These are phyloP conservation scores for Cranoglanis bouderius DNA, from an alignment of 2,113 vertebrate genomes.

Conservation along the genomic window DNA sequence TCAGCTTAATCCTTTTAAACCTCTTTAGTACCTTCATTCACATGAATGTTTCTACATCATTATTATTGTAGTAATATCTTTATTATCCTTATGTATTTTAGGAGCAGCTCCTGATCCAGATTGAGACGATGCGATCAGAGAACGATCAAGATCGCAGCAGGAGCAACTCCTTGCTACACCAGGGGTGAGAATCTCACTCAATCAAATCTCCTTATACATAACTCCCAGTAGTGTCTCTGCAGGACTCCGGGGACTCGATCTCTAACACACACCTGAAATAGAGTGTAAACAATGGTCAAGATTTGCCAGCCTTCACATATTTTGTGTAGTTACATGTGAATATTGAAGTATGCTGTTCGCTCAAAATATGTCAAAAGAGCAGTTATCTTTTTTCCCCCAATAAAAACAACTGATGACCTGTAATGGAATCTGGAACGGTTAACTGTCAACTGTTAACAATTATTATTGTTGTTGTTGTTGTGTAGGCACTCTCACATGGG, in stretches of 20 bases:
- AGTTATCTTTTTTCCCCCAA: too few species aligned
- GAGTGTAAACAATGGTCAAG: not conserved
- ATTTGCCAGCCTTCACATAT: not conserved
- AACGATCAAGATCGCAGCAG: constrained; percentile 83
- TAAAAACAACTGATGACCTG: too few species aligned
- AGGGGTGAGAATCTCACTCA: constrained; percentile 74
- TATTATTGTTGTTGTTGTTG: not conserved
- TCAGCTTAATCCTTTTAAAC: not conserved
- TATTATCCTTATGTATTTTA: constrained; percentile 49
- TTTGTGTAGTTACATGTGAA: not conserved
- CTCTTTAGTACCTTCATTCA: not conserved
- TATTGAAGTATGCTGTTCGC: not conserved
- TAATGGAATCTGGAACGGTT: not conserved
- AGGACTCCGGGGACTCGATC: not conserved
- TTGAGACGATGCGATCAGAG: constrained; percentile 86
- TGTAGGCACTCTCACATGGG: constrained; percentile 80
- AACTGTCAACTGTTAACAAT: too few species aligned
- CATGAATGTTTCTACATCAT: not conserved
- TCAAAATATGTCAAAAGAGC: not conserved
- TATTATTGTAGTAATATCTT: not conserved
- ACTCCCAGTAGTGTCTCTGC: not conserved
- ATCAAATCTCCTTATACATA: not conserved
- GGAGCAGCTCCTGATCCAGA: constrained; percentile 89
- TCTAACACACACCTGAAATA: not conserved
- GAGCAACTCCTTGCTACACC: constrained; percentile 82